Conservation (phyloP, 2,797 vertebrate genomes). For the Malacoctenus gilli region DNA sequence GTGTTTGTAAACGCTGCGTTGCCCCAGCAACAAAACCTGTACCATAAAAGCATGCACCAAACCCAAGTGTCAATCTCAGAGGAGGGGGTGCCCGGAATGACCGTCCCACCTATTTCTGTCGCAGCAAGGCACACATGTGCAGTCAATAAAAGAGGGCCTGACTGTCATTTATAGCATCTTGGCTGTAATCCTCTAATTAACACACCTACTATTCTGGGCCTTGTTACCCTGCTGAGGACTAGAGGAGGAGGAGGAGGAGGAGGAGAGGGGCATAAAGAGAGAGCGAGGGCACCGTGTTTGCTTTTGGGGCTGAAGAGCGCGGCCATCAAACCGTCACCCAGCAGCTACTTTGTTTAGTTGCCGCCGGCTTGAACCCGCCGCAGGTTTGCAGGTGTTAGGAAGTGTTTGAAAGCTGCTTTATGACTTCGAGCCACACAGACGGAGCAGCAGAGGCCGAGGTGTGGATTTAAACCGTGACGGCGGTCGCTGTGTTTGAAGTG, state of each 20-base stretch:
- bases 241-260: conserved; percentile 18
- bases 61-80: conserved; percentile 55
- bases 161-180: conserved; percentile 71
- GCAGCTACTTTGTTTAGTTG: conserved; percentile 44
- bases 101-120: conserved; percentile 75
- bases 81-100: conserved; percentile 52
- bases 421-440: conserved; percentile 33
- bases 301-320: conserved; percentile 26
- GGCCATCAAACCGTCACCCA: conserved; percentile 27
- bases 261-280: conserved; percentile 20
- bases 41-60: conserved; percentile 65
- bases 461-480: conserved; percentile 25
- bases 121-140: conserved; percentile 63
- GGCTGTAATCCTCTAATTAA: conserved; percentile 78
- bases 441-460: conserved; percentile 25
- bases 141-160: conserved; percentile 67
- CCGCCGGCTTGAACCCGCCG: conserved; percentile 9
- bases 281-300: conserved; percentile 26
- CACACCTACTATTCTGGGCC: conserved; percentile 75
- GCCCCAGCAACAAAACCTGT: conserved; percentile 62
- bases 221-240: conserved; percentile 64
- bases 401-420: conserved; percentile 41
- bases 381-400: conserved; percentile 39
- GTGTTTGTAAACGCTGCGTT: conserved; percentile 55
- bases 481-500: conserved; percentile 29